phyloP scores from a whole-genome alignment of 2,888 invertebrate species.

The Strigamia crassipes region DNA sequence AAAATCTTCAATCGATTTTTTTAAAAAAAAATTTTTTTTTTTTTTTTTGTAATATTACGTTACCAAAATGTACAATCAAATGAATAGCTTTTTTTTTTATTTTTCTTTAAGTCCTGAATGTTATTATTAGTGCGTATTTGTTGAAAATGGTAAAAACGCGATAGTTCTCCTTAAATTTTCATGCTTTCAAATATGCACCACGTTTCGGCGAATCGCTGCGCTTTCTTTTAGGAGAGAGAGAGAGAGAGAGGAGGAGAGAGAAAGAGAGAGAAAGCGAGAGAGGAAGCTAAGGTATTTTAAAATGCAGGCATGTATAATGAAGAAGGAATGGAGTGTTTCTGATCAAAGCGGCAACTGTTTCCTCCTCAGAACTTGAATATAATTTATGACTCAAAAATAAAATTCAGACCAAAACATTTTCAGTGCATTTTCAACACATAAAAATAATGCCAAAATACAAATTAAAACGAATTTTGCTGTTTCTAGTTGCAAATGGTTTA shows the following conservation, averaged over 20 bases:
- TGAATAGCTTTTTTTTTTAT: not conserved
- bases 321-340: not conserved
- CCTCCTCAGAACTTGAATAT: not conserved
- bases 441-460: too few relatives aligned
- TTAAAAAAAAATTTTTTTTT: not conserved
- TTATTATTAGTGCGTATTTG: too few relatives aligned
- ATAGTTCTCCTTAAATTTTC: not conserved
- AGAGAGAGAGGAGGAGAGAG: too few relatives aligned
- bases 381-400: not conserved
- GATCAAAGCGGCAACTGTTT: conserved; percentile 4
- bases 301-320: conserved; percentile 2
- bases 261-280: not conserved
- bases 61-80: not conserved
- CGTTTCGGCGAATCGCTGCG: not conserved
- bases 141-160: not conserved
- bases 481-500: too few relatives aligned
- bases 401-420: not conserved
- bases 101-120: too few relatives aligned
- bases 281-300: not conserved
- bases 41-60: too few relatives aligned
- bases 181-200: not conserved
- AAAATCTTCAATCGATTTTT: not conserved
- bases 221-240: not conserved
- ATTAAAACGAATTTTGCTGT: too few relatives aligned
- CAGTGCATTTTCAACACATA: not conserved